Evolutionary conservation across 2,113 vertebrate species (phyloP).

Genomic region (Microtus oregoni): DNA sequence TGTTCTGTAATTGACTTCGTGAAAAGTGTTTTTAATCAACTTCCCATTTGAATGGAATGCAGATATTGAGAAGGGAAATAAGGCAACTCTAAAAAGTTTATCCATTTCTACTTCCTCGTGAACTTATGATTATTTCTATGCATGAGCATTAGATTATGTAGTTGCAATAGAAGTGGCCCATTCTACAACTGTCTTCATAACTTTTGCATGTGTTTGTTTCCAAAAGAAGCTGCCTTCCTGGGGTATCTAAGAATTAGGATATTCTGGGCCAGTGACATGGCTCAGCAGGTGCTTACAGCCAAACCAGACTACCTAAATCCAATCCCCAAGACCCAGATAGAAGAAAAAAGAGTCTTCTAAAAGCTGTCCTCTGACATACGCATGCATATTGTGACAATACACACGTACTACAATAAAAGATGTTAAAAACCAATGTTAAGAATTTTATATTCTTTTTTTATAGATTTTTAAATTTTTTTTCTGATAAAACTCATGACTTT

Average conservation of each 20-base stretch:
- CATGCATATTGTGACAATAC: not conserved
- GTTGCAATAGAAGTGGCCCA: conserved; percentile 29
- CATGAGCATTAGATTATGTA: not conserved
- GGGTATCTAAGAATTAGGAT: conserved; percentile 20
- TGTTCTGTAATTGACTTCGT: conserved; percentile 39
- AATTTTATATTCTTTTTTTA: not conserved
- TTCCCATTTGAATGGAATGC: conserved; percentile 68
- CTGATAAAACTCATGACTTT: conserved; percentile 55
- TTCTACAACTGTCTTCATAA: conserved; percentile 15
- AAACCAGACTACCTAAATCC: not conserved
- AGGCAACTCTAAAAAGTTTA: conserved; percentile 60
- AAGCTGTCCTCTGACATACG: not conserved
- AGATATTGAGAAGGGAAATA: not conserved
- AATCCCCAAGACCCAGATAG: not conserved
- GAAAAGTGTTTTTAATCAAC: not conserved
- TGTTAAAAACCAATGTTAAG: not conserved
- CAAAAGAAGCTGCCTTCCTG: conserved; percentile 26
- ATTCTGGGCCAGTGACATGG: not conserved
- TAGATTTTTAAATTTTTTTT: not conserved
- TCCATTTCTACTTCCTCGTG: conserved; percentile 40
- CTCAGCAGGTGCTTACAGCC: not conserved
- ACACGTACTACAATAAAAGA: not conserved
- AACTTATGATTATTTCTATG: conserved; percentile 25
- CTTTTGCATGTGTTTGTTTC: conserved; percentile 60
- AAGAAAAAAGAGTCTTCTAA: not conserved